Base-by-base conservation (phyloP, 1,140 invertebrate genomes). In the Drosophila athabasca region DNA sequence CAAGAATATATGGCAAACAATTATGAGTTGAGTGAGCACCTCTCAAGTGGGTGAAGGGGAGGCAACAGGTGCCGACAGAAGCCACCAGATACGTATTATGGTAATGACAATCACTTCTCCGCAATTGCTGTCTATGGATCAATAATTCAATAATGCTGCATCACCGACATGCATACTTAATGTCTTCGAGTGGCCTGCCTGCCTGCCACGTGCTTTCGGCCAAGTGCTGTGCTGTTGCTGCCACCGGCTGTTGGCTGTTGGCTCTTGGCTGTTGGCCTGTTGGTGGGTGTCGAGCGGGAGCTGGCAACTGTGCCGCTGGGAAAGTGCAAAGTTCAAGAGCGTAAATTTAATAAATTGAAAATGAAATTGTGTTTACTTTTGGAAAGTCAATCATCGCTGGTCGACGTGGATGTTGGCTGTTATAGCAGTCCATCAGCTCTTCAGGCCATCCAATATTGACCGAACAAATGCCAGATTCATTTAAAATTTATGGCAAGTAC, bases 401-500 rank as follows among this genome's bases (percentile, higher is more conserved):
- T 62, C 58, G 41, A 49, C 15, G 35, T 48, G 31, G 45, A 22
- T 58, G 50, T 17, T 24, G 4, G 31, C 46, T 43, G 48, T 31
- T 64, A 11, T 39, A 55, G 49, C 45, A 52, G 19, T 74, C 59
- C 43, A 51, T 64, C 52, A 41, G 70, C 45, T 48, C 68, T 58
- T 64, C 52, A 41, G 70, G 45, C 50, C 68, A 61, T 60, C 75
- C 67, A 83, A 76, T 87, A 89, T 89, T 89, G 84, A 87, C 79
- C 53, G 44, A 70, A 54, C 71, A 51, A 78, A 62, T 50, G 66
- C 61, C 55, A 53, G 58, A 44, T 46, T 73, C 79, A 88, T 89
- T 87, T 70, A 84, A 88, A 79, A 87, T 87, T 84, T 58, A 87
- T 85, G 60, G 74, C 81, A 87, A 82, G 76, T 78, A 60, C 29